Percentiles rank a stretch among this genome's conserved stretches.
Conservation (phyloP, 2,797 vertebrate species). For the Myotis planiceps region DNA sequence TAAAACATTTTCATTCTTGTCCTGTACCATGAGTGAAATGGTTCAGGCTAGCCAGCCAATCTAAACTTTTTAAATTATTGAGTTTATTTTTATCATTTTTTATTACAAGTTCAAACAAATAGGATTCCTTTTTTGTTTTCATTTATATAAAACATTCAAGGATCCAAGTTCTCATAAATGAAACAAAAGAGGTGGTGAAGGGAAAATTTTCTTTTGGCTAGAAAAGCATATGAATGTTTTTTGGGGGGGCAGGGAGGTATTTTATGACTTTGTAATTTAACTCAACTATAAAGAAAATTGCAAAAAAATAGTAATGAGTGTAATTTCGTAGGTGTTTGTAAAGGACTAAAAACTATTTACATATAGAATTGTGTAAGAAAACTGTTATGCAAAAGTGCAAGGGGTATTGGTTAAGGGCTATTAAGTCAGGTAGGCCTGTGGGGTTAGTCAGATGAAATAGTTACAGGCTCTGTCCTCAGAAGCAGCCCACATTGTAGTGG, state of each 20-base stretch:
- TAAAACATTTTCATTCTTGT: neutral
- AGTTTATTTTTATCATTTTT: slow-evolving; percentile 20
- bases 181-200: slow-evolving; percentile 1
- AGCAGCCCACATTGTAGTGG: neutral
- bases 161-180: neutral
- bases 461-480: neutral
- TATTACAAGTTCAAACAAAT: neutral
- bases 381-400: neutral
- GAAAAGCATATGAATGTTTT: neutral
- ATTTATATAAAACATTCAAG: neutral
- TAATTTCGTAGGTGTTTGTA: neutral
- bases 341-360: neutral
- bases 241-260: neutral
- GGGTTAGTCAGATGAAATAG: neutral
- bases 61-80: neutral
- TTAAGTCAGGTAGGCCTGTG: neutral
- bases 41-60: neutral
- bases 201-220: slow-evolving; percentile 1
- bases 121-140: neutral
- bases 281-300: neutral
- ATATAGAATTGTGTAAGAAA: neutral
- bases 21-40: neutral
- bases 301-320: neutral
- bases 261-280: neutral
- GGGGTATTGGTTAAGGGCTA: neutral